Percentiles rank a stretch among this genome's conserved stretches.
phyloP scores from a whole-genome alignment of 2,113 vertebrate species.

The Phocoena sinus region DNA sequence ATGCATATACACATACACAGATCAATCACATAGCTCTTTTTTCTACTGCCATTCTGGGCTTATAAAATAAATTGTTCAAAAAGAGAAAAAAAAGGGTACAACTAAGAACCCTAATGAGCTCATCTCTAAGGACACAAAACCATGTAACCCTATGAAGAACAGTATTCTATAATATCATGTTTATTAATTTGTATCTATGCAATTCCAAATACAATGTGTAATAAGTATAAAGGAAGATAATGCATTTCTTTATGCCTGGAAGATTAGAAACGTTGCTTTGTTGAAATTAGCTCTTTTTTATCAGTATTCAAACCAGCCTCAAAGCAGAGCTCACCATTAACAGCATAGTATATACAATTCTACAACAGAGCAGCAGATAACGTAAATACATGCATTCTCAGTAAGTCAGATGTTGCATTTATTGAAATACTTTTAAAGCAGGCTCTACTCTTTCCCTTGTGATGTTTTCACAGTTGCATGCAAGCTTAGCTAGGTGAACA shows the following conservation, averaged over 20 bases:
- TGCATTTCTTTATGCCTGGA: not conserved
- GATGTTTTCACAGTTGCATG: not conserved
- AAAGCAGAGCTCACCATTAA: not conserved
- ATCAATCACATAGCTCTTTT: not conserved
- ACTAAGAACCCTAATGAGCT: not conserved
- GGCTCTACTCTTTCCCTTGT: not conserved
- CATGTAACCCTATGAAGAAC: not conserved
- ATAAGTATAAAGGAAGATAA: not conserved
- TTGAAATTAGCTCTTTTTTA: not conserved
- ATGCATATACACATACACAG: not conserved
- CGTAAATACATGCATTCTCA: not conserved
- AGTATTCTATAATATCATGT: not conserved
- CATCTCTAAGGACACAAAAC: not conserved
- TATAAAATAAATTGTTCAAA: not conserved
- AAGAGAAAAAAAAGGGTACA: not conserved
- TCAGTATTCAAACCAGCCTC: not conserved
- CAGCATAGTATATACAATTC: not conserved
- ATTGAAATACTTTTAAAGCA: not conserved
- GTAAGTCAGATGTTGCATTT: not conserved
- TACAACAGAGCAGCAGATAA: not conserved
- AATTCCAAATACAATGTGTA: not conserved
- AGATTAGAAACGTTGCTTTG: not conserved
- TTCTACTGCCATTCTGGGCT: not conserved
- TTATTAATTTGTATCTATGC: not conserved
- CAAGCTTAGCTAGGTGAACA: not conserved